phyloP scores from a whole-genome alignment of 2,797 vertebrate genomes.

The Eidolon dupreanum region DNA sequence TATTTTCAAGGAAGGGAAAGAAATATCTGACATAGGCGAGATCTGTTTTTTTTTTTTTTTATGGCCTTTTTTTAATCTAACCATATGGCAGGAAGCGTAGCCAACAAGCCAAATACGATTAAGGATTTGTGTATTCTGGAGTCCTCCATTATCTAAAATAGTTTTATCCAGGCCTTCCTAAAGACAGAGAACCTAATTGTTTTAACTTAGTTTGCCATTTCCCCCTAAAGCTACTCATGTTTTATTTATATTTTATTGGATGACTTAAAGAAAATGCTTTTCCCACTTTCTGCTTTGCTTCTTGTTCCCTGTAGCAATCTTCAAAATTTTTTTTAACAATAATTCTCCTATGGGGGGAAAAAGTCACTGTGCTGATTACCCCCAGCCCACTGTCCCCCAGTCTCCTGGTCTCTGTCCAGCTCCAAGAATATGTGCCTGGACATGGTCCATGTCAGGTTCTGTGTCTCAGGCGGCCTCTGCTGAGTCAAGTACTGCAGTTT shows the following conservation, averaged over 20 bases:
- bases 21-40: neutral
- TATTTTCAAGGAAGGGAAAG: neutral
- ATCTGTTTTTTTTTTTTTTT: neutral
- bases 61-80: neutral
- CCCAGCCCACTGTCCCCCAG: neutral
- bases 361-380: neutral
- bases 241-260: conserved; percentile 56
- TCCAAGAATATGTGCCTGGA: neutral
- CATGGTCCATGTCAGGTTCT: neutral
- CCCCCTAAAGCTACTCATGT: conserved; percentile 46
- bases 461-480: too few relatives aligned
- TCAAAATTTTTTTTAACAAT: neutral
- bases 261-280: neutral
- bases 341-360: neutral
- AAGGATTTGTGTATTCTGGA: conserved; percentile 5
- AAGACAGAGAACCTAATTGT: conserved; percentile 56
- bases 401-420: neutral
- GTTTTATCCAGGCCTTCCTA: conserved; percentile 30
- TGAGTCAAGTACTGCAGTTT: neutral
- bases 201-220: conserved; percentile 65
- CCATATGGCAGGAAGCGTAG: conserved; percentile 59
- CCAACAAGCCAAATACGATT: conserved; percentile 47
- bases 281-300: neutral
- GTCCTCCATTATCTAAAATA: neutral
- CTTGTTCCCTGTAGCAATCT: neutral